Evolutionary conservation across 37 sponge, comb jelly and placozoan species (phyloP), one percentile per base, ranked within the genome.

Genomic region (Geodia barretti): DNA sequence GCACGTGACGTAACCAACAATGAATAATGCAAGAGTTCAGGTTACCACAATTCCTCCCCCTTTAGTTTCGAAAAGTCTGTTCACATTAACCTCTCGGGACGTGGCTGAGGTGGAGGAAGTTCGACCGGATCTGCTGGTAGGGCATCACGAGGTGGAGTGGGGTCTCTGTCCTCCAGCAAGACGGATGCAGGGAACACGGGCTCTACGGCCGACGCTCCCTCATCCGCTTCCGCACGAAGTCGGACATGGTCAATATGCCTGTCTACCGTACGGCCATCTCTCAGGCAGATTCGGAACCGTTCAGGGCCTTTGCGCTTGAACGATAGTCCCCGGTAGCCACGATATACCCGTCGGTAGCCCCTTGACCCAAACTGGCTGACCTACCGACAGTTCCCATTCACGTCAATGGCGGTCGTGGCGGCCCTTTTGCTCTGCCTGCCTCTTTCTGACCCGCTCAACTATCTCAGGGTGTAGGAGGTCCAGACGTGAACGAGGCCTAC

Each of bases 161-260:
- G 54, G 54, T 47, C 14, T 47, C 54, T 47, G 54, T 47, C 54
- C 14, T 47, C 54, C 54, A 47, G 14, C 54, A 47, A 47, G 14
- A 17, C 54, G 14, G 54, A 17, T 7, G 54, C 54, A 7, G 54
- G 54, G 14, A 47, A 17, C 54, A 47, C 54, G 7, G 54, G 54
- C 14, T 14, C 54, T 14, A 17, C 11, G 54, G 54, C 54, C 7
- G 54, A 14, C 54, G 7, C 54, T 7, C 14, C 54, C 14, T 47
- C 11, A 17, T 7, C 11, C 14, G 54, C 14, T 47, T 7, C 54
- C 65, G 24, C 5, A 7, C 65, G 65, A 23, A 19, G 29, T 28
- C n/a, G 65, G 65, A 64, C n/a, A 25, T 64, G 65, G 7, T 64
- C 65, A 64, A 64, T 64, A 19, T 64, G 65, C 65, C 65, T 64